A percentile compares a stretch with the other conserved stretches of the same genome.
Conservation (phyloP, 2,888 invertebrate genomes). For the Torymus texanus region DNA sequence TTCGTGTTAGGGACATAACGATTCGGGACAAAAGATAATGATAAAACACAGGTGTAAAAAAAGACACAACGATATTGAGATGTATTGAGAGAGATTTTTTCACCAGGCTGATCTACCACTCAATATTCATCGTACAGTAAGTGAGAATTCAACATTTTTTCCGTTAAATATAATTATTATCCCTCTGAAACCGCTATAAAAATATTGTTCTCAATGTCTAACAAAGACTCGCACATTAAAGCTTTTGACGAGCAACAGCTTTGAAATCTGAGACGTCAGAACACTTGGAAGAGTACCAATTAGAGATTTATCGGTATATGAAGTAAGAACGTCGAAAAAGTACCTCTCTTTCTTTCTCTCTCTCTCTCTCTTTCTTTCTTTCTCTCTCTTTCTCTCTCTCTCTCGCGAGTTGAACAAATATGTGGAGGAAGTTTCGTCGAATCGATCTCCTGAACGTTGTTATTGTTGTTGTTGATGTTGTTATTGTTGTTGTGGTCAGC, state of each 20-base stretch:
- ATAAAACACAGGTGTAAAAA: not conserved
- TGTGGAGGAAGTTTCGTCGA: slow-evolving; percentile 37
- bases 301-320: slow-evolving; percentile 41
- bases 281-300: slow-evolving; percentile 53
- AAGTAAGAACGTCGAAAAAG: slow-evolving; percentile 43
- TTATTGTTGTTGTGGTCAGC: slow-evolving; percentile 12
- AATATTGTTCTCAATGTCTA: slow-evolving; percentile 56
- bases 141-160: slow-evolving; percentile 39
- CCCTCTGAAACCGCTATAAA: slow-evolving; percentile 56
- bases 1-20: too few species aligned
- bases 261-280: slow-evolving; percentile 28
- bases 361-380: too few species aligned
- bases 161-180: slow-evolving; percentile 31
- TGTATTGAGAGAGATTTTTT: slow-evolving; percentile 49
- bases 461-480: slow-evolving; percentile 43
- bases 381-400: too few species aligned
- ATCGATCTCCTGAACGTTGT: not conserved
- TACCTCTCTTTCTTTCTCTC: slow-evolving; percentile 16
- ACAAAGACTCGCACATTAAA: slow-evolving; percentile 56
- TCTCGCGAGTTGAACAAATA: too few species aligned
- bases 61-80: slow-evolving; percentile 6
- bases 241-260: slow-evolving; percentile 29
- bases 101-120: slow-evolving; percentile 46
- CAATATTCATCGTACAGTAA: slow-evolving; percentile 40
- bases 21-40: not conserved